Evolutionary conservation across 2,113 vertebrate genomes (phyloP).

Genomic region (Nothobranchius kuhntae): DNA sequence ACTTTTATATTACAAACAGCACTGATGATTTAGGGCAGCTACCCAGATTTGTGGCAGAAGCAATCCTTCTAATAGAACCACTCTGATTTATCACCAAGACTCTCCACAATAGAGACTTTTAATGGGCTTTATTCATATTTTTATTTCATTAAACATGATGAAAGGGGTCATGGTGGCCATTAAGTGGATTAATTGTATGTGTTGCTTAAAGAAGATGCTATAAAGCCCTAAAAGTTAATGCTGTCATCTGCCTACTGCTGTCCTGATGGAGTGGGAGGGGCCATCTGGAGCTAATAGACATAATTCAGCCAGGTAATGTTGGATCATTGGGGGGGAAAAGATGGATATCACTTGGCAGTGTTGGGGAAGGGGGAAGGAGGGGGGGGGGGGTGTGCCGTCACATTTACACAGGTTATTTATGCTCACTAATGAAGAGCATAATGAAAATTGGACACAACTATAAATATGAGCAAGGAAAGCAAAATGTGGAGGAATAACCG

Average conservation of each 20-base stretch:
- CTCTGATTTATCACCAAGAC: slow-evolving; percentile 70
- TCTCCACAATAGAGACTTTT: slow-evolving; percentile 76
- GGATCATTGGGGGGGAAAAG: slow-evolving; percentile 73
- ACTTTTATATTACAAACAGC: slow-evolving; percentile 64
- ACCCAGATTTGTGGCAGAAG: slow-evolving; percentile 58
- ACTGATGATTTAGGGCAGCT: slow-evolving; percentile 56
- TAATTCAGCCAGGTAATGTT: slow-evolving; percentile 81
- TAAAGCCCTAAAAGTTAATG: slow-evolving; percentile 82
- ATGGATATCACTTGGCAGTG: slow-evolving; percentile 78
- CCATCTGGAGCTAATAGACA: slow-evolving; percentile 72
- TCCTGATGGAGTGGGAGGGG: slow-evolving; percentile 74
- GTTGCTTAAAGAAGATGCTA: slow-evolving; percentile 82
- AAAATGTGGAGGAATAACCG: slow-evolving; percentile 78
- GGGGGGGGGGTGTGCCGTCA: slow-evolving; percentile 67
- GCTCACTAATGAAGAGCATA: slow-evolving; percentile 81
- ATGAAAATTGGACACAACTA: slow-evolving; percentile 85
- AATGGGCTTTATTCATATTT: slow-evolving; percentile 82
- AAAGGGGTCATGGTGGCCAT: slow-evolving; percentile 81
- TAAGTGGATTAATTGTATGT: slow-evolving; percentile 79
- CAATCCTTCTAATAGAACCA: slow-evolving; percentile 74
- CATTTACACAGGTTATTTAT: slow-evolving; percentile 84
- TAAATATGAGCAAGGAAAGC: slow-evolving; percentile 79
- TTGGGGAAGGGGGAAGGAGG: slow-evolving; percentile 71
- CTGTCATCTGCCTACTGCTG: slow-evolving; percentile 71
- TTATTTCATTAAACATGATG: slow-evolving; percentile 83